Evolutionary conservation across 1,140 invertebrate genomes (phyloP).

Genomic region (Drosophila ogumai): DNA sequence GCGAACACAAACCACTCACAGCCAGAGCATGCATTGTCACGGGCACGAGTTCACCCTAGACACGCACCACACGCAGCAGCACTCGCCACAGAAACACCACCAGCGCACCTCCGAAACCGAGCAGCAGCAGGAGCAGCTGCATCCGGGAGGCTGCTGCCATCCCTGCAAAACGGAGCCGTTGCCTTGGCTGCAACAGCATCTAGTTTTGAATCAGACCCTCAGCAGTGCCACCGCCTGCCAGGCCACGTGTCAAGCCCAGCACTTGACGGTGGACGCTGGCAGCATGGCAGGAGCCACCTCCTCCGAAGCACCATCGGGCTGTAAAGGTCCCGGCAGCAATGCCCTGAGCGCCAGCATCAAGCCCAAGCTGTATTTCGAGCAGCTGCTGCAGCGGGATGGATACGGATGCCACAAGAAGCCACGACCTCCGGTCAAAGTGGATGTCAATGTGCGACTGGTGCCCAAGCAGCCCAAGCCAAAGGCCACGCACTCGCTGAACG

Average conservation of each 20-base stretch:
- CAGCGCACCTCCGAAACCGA: conserved; percentile 35
- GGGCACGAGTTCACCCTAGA: conserved; percentile 62
- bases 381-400: conserved; percentile 66
- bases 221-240: conserved; percentile 60
- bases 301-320: conserved; percentile 20
- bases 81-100: conserved; percentile 28
- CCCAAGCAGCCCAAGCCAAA: conserved; percentile 85
- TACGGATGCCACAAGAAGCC: conserved; percentile 68
- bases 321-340: conserved; percentile 62
- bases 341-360: conserved; percentile 67
- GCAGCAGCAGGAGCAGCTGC: conserved; percentile 25
- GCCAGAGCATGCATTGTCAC: conserved; percentile 67
- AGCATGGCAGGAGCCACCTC: conserved; percentile 41
- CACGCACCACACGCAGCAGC: conserved; percentile 54
- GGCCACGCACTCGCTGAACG: conserved; percentile 38
- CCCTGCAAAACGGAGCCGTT: conserved; percentile 76
- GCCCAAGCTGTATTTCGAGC: conserved; percentile 69
- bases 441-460: conserved; percentile 91
- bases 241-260: conserved; percentile 70
- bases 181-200: conserved; percentile 84
- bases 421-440: conserved; percentile 88
- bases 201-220: conserved; percentile 81
- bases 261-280: conserved; percentile 78
- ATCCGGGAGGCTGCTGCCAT: conserved; percentile 55
- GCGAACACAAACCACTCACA: conserved; percentile 69